Evolutionary conservation across 2,797 vertebrate genomes (phyloP), one percentile per base, ranked within the genome.

Genomic region (Phaenicophaeus curvirostris): DNA sequence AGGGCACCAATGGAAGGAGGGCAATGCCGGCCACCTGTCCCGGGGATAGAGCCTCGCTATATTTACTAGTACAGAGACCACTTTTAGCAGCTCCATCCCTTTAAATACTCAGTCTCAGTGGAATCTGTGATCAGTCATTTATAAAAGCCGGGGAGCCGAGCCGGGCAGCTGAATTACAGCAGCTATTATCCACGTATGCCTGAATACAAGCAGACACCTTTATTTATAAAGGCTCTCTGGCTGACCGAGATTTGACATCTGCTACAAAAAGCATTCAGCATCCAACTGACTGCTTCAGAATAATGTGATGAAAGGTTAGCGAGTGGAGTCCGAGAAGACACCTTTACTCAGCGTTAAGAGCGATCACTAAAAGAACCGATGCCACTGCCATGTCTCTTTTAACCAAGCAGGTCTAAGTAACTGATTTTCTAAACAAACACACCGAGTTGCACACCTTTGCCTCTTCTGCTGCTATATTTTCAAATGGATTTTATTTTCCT

Each of bases 61-160:
- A 17, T 63, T 82, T 17, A 25, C 0, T 39, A 12, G 67, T 14
- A 79, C 39, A 87, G 92, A 93, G 67, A 62, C 37, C 65, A 85
- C 95, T 97, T 91, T 96, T 84, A 96, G 96, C 78, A 93, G 90
- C 89, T 77, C 95, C 57, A 44, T 74, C 51, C 82, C 89, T 93
- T 95, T 77, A 94, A 97, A 97, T 58, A 92, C 85, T 87, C 83
- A 31, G 85, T 93, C 94, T 91, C 92, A 50, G 62, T 33, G 72
- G 93, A 92, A 96, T 90, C 82, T 89, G 82, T 94, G 92, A 85
- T 92, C 93, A 86, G 94, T 88, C 91, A 93, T 72, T 96, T 92
- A 86, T 87, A 94, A 96, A 95, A 90, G 72, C 84, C 5, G 55
- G 88, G 94, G 28, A 89, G 92, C 81, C 31, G n/a, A 46, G 68